Percentiles rank a stretch among this genome's conserved stretches.
These are phyloP conservation scores for Melanotaenia trifasciata DNA, from an alignment of 2,797 vertebrate genomes.

Conservation along the genomic window DNA sequence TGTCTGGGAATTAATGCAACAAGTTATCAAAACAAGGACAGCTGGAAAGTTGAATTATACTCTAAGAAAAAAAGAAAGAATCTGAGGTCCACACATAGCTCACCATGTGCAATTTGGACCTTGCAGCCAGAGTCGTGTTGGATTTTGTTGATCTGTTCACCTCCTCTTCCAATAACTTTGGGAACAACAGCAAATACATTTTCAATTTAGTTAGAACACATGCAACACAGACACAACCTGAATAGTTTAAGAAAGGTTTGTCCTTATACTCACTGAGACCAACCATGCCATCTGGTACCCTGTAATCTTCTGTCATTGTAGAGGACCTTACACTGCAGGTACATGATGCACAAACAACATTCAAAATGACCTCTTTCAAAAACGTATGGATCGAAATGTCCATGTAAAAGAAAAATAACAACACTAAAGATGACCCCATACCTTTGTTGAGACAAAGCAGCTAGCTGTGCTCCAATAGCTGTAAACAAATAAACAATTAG, in stretches of 20 bases:
- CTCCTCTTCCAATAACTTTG: slow-evolving; percentile 92
- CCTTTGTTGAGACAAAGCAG: slow-evolving; percentile 92
- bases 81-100: slow-evolving; percentile 6
- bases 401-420: slow-evolving; percentile 1
- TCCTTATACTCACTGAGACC: slow-evolving; percentile 90
- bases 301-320: slow-evolving; percentile 90
- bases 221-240: background rate
- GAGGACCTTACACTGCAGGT: slow-evolving; percentile 75
- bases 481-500: slow-evolving; percentile 34
- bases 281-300: slow-evolving; percentile 94
- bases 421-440: slow-evolving; percentile 51
- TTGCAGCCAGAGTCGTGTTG: slow-evolving; percentile 97
- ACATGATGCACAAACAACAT: background rate
- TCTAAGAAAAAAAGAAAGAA: background rate
- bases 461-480: slow-evolving; percentile 91
- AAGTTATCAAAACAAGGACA: background rate
- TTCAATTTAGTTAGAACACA: slow-evolving; percentile 7
- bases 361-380: background rate
- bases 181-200: slow-evolving; percentile 15
- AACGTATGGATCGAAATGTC: slow-evolving; percentile 8
- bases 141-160: slow-evolving; percentile 96
- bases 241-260: background rate
- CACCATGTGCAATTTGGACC: slow-evolving; percentile 95
- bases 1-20: slow-evolving; percentile 80
- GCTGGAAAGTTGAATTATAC: background rate